phyloP scores from a whole-genome alignment of 2,797 vertebrate genomes.

The Lepilemur ruficaudatus region DNA sequence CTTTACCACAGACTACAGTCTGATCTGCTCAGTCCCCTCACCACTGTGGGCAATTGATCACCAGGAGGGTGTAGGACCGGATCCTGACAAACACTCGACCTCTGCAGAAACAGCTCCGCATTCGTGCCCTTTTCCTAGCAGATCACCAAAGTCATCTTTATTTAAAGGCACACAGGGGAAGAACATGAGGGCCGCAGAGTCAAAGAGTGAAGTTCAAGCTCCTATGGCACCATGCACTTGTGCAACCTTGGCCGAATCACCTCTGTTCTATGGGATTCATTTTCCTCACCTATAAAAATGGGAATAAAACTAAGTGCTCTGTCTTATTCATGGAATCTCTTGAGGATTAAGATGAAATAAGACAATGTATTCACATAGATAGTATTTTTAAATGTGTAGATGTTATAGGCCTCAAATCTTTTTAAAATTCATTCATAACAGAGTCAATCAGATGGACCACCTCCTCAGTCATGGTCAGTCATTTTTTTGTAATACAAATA shows the following conservation, averaged over 20 bases:
- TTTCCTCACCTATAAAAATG: conserved; percentile 20
- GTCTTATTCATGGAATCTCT: background rate
- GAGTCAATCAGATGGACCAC: background rate
- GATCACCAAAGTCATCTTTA: background rate
- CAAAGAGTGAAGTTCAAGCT: background rate
- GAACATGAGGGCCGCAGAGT: background rate
- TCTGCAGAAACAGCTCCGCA: background rate
- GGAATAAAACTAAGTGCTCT: background rate
- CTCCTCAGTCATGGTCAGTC: background rate
- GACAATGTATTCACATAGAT: background rate
- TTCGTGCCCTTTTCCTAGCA: background rate
- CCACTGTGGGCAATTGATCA: background rate
- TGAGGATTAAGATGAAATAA: conserved; percentile 37
- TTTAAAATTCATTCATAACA: background rate
- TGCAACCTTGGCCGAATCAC: background rate
- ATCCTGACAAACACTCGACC: background rate
- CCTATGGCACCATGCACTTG: background rate
- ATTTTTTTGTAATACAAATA: background rate
- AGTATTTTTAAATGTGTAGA: background rate
- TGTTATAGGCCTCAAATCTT: background rate
- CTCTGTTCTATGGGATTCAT: background rate
- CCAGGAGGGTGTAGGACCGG: background rate
- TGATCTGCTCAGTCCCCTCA: background rate
- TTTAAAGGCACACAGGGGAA: background rate
- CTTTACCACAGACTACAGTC: background rate